Evolutionary conservation across 1,140 invertebrate genomes (phyloP), one percentile per base, ranked within the genome.

Genomic region (Euborellia annulipes): DNA sequence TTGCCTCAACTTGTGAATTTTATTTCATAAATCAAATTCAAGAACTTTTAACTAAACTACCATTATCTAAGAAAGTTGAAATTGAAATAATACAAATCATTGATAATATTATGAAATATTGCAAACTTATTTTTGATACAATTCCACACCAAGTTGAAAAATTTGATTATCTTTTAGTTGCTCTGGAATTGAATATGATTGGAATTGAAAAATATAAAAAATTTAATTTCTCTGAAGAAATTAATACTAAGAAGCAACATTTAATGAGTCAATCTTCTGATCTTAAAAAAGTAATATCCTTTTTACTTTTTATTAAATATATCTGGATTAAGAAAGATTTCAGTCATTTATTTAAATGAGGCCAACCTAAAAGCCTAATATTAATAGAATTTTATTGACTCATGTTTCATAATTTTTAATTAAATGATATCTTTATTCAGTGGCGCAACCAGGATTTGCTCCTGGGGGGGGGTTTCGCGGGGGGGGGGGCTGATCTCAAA

Each of bases 201-300:
- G 39, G 18, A 27, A 21, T 19, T n/a, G 21, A 23, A 43, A 18
- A 30, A 18, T 34, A 46, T 8, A 20, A 21, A 27, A 14, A 11
- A n/a, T 19, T 37, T 16, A 11, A 45, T 18, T 32, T 32, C 7
- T 27, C 9, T 17, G 47, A 20, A 34, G 41, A 30, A 20, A n/a
- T 21, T 9, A 48, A n/a, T 27, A 14, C 27, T 22, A n/a, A 20
- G 23, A 23, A 6, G 4, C 11, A 4, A 27, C 23, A 11, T 6
- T 27, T 27, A 11, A 4, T 6, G 11, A 4, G 11, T 6, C 23
- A 27, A 27, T 27, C 4, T 27, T 27, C 60, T 17, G 52, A 60
- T 53, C 53, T 64, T 43, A 62, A 67, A 43, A 63, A 67, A 56
- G 63, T 65, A 57, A 61, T 27, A 42, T 47, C 14, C 17, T 14